Evolutionary conservation across 2,888 invertebrate genomes (phyloP), one percentile per base, ranked within the genome.

Genomic region (Stenolophus ochropezus): DNA sequence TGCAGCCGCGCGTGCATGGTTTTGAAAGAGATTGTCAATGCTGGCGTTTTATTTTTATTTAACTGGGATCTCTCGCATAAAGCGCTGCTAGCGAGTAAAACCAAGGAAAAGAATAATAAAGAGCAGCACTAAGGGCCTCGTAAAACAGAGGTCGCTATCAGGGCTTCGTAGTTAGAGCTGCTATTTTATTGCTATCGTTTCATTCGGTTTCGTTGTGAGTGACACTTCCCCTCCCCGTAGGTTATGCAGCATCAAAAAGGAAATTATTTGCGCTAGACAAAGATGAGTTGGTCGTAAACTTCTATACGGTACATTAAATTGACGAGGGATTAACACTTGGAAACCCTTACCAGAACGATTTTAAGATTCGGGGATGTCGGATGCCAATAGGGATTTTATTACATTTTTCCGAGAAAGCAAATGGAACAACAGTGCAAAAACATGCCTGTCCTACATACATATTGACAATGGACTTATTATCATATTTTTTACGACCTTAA

Each of bases 91-190:
- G 84, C 81, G 84, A 87, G 86, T 86, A 86, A 86, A 86, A 87
- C 86, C 86, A 85, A 86, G 85, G 84, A 85, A 85, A 85, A 84
- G 85, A 86, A 87, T 86, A 87, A 87, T 87, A 87, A 87, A 87
- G 87, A 85, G 85, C 86, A 86, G 79, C 51, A 79, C 86, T 87
- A 86, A 87, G 86, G 86, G 86, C 84, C 84, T 87, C 86, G 85
- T 87, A 87, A 87, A 87, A 84, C 85, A 84, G 85, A 79, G 79
- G 84, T 85, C 85, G 86, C 86, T 86, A 86, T 86, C 86, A 86
- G 79, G 49, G 65, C 21, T 65, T 65, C 61, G 69, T 85, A 86
- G 86, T 86, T 86, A 86, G 85, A 84, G 85, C 84, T 84, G 85
- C 85, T 84, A 85, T 86, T 86, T 86, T 86, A 86, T 86, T 85